phyloP scores from a whole-genome alignment of 2,888 invertebrate species.

The Oxyteleia sp. region DNA sequence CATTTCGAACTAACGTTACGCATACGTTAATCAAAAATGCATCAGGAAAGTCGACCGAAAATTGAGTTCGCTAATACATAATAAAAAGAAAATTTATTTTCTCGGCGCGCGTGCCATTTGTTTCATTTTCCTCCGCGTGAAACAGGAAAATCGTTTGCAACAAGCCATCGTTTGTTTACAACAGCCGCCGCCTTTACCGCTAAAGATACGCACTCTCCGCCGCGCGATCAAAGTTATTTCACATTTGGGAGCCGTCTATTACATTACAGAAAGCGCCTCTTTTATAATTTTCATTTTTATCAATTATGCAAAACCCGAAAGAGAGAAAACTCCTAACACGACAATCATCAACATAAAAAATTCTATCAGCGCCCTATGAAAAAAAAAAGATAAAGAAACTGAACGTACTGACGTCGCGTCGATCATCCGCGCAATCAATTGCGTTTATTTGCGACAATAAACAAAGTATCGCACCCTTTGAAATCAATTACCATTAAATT shows the following conservation, averaged over 20 bases:
- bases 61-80: no score
- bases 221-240: not conserved
- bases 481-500: slow-evolving; percentile 42
- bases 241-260: not conserved
- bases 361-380: no score
- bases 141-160: not conserved
- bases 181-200: not conserved
- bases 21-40: no score
- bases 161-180: not conserved
- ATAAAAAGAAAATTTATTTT: no score
- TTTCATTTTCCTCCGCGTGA: no score
- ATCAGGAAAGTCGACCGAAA: no score
- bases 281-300: slow-evolving; percentile 5
- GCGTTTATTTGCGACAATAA: slow-evolving; percentile 8
- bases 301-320: not conserved
- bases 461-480: slow-evolving; percentile 3
- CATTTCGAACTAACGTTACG: no score
- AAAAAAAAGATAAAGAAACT: no score
- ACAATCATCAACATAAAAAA: no score
- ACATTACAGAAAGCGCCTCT: not conserved
- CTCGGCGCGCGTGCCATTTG: no score
- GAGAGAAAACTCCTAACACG: no score
- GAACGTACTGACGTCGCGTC: no score
- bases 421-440: slow-evolving; percentile 2
- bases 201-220: slow-evolving; percentile 4